Conservation (phyloP, 2,888 invertebrate species). For the Steinernema hermaphroditum region DNA sequence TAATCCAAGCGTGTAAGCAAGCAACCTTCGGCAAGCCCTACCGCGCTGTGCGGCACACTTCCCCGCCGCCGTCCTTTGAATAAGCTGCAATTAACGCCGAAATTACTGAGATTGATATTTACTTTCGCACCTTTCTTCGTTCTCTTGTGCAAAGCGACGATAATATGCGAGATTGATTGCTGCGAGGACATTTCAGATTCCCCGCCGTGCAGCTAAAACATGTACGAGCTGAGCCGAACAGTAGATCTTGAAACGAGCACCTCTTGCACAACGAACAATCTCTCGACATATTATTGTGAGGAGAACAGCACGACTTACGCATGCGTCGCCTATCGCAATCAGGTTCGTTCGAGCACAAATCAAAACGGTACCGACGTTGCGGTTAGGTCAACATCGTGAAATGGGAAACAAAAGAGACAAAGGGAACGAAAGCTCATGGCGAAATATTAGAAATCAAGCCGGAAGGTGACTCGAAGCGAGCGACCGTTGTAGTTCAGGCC, state of each 20-base stretch:
- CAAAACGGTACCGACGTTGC: background rate
- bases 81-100: conserved; percentile 3
- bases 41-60: no score
- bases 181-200: background rate
- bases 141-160: no score
- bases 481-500: conserved; percentile 44
- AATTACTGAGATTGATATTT: background rate
- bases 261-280: conserved; percentile 36
- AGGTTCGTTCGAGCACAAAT: conserved; percentile 11
- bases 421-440: background rate
- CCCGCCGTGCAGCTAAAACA: conserved; percentile 2
- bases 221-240: conserved; percentile 36
- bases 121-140: no score
- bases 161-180: background rate
- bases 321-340: conserved; percentile 34
- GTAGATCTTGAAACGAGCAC: conserved; percentile 30
- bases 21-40: background rate
- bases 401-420: conserved; percentile 10
- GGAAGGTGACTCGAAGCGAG: conserved; percentile 24
- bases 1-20: conserved; percentile 13
- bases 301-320: conserved; percentile 41
- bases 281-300: conserved; percentile 38
- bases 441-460: background rate
- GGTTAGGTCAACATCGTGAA: conserved; percentile 19
- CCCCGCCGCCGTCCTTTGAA: background rate